phyloP scores from a whole-genome alignment of 35 echinoderm and acorn worm genomes.

The Ophiothrix spiculata region DNA sequence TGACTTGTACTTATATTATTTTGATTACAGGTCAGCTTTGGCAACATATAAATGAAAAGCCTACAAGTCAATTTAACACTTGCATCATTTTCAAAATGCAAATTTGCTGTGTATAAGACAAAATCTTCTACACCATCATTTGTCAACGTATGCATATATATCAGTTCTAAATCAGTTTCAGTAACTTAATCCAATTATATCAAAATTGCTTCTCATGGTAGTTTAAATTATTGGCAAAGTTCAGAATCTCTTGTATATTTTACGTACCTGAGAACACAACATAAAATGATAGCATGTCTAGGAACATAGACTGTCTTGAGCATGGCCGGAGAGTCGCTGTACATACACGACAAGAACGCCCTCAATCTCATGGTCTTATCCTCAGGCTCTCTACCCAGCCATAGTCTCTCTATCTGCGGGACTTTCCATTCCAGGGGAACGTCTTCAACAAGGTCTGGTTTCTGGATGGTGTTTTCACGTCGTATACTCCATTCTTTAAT shows the following conservation, averaged over 20 bases:
- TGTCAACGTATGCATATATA: too few species aligned
- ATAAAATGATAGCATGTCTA: constrained; percentile 87
- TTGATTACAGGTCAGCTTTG: too few species aligned
- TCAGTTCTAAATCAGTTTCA: too few species aligned
- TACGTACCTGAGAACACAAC: constrained; percentile 88
- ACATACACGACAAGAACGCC: constrained; percentile 92
- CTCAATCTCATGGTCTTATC: constrained; percentile 85
- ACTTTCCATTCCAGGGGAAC: constrained; percentile 64
- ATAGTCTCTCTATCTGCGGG: constrained; percentile 72
- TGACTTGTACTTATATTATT: too few species aligned
- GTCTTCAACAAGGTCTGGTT: constrained; percentile 89
- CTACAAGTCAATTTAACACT: too few species aligned
- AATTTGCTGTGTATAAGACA: too few species aligned
- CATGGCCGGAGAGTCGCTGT: constrained; percentile 90
- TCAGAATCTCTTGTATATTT: too few species aligned
- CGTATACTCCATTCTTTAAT: constrained; percentile 91
- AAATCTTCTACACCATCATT: too few species aligned
- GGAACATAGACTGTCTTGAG: constrained; percentile 93
- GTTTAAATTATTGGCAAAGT: not conserved
- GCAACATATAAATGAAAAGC: too few species aligned
- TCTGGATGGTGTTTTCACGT: constrained; percentile 73
- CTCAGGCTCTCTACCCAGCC: constrained; percentile 82
- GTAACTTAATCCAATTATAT: not conserved
- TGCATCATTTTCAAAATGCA: too few species aligned
- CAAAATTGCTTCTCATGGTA: too few species aligned